phyloP scores from a whole-genome alignment of 1,140 invertebrate genomes.

The Aphaenogaster ashmeadi region DNA sequence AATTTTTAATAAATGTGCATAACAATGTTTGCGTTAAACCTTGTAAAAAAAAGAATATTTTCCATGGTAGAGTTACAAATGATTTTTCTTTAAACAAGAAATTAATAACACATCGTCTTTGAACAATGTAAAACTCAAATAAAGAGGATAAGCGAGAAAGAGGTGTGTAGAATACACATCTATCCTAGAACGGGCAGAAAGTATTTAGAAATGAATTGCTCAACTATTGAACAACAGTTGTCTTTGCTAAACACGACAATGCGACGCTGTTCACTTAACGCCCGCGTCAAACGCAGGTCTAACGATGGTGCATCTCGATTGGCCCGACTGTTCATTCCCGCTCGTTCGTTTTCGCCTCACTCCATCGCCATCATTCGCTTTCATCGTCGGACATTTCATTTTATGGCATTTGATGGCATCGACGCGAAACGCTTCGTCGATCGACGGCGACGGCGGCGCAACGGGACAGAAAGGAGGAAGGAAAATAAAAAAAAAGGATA shows the following conservation, averaged over 20 bases:
- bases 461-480: constrained; percentile 49
- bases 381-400: constrained; percentile 65
- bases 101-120: not conserved
- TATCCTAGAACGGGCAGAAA: not conserved
- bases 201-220: not conserved
- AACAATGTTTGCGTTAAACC: not conserved
- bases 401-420: constrained; percentile 65
- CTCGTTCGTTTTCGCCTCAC: constrained; percentile 61
- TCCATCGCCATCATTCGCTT: constrained; percentile 55
- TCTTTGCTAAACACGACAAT: constrained; percentile 42
- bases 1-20: constrained; percentile 7
- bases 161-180: not conserved
- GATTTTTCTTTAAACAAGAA: not conserved
- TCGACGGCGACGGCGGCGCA: constrained; percentile 55
- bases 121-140: not conserved
- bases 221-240: constrained; percentile 39
- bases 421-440: constrained; percentile 60
- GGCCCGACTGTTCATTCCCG: constrained; percentile 47
- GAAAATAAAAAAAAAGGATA: constrained; percentile 49
- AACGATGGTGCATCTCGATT: constrained; percentile 51
- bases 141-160: not conserved
- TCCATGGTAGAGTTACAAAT: not conserved
- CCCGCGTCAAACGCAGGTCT: constrained; percentile 52
- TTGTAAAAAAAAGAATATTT: not conserved
- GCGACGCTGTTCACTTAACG: constrained; percentile 47